Base-by-base conservation (phyloP, 2,888 invertebrate species). In the Esperia sulphurella region DNA sequence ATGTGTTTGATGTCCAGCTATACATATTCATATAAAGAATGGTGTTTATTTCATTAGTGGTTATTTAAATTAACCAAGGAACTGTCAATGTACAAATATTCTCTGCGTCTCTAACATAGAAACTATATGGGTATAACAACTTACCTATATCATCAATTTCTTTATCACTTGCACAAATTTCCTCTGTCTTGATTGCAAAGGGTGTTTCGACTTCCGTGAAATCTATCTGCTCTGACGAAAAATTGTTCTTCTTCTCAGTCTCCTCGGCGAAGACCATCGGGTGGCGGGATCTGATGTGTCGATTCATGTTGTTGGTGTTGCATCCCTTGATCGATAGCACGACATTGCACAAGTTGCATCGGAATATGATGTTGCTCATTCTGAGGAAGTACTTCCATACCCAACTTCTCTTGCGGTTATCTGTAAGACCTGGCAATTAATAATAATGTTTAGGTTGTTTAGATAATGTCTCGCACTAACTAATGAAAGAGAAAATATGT, bases 321-420 rank as follows among this genome's bases (percentile, higher is more conserved):
- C 83, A 87, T 0, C 86, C 88, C 49, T 88, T 88, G 54, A 88
- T 89, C 3, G 89, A 89, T 0, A 89, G 63, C 3, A 86, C 84
- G 0, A 79, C 83, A 30, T 75, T 78, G 67, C 89, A 89, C 0
- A 88, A 52, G 37, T 73, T 80, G 58, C 89, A 89, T 1, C 82
- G 78, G 61, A 82, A 88, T 40, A 87, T 83, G 0, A 83, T 79
- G 54, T 71, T 82, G 61, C 81, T 84, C 28, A 88, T 58, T 43
- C 76, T 80, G 38, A 83, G 78, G 38, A 89, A 89, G 55, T 88
- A 87, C 48, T 89, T 88, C 89, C 89, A 89, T 0, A 89, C 85
- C 89, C 89, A 89, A 50, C 89, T 89, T 37, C 87, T 69, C 63
- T 77, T 83, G 35, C 86, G 76, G 29, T 73, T 68, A 7, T 72